A percentile compares a stretch with the other conserved stretches of the same genome.
These are phyloP conservation scores for Asbolus verrucosus DNA, from an alignment of 1,140 invertebrate species.

Conservation along the genomic window DNA sequence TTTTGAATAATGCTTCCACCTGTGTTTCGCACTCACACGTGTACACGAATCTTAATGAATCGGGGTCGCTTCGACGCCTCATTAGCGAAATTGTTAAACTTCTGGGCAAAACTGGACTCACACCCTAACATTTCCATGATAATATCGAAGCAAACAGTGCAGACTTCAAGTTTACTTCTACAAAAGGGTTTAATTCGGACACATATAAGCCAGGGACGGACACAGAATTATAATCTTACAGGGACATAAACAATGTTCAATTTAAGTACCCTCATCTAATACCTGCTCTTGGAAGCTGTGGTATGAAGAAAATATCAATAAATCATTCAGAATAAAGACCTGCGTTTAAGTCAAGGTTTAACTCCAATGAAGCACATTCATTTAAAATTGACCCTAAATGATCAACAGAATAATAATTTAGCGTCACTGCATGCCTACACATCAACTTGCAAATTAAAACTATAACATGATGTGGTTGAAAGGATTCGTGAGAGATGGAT, in stretches of 20 bases:
- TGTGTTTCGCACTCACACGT: not conserved
- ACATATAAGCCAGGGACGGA: not conserved
- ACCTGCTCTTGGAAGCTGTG: too few relatives aligned
- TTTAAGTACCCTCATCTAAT: too few relatives aligned
- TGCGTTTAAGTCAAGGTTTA: too few relatives aligned
- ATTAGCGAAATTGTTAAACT: conserved; percentile 6
- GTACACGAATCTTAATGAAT: not conserved
- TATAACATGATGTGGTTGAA: too few relatives aligned
- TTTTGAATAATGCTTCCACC: conserved; percentile 45
- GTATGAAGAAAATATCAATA: too few relatives aligned
- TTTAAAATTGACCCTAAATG: too few relatives aligned
- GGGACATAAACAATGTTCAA: conserved; percentile 7
- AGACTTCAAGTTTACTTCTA: not conserved
- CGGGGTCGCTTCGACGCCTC: not conserved
- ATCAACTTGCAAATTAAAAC: too few relatives aligned
- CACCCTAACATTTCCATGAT: conserved; percentile 16
- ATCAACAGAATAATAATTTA: too few relatives aligned
- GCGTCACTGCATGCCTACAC: too few relatives aligned
- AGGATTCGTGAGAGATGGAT: too few relatives aligned
- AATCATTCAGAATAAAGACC: too few relatives aligned
- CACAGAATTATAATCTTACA: conserved; percentile 24
- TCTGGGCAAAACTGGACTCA: not conserved
- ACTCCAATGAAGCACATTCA: too few relatives aligned
- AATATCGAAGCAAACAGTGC: conserved; percentile 14
- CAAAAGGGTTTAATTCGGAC: conserved; percentile 24